Evolutionary conservation across 2,888 invertebrate species (phyloP), one percentile per base, ranked within the genome.

Genomic region (Cerceris ruficornis): DNA sequence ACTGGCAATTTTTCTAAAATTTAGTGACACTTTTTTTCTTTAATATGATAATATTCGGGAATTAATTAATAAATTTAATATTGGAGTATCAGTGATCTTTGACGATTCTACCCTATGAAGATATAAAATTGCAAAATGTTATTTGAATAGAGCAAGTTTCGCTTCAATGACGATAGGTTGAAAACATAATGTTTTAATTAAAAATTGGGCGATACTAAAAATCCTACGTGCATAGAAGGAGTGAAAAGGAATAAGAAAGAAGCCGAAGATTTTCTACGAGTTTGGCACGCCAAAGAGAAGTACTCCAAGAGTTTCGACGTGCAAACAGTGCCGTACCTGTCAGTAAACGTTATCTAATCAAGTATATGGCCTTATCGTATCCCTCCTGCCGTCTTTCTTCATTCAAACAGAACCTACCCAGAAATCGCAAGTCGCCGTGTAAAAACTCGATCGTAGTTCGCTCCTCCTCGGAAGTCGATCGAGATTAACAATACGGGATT

Each of bases 301-400:
- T 14, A n/a, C 6, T 15, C 13, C 14, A 41, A 7, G 50, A 55
- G 55, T 72, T 75, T 65, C 69, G 55, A 72, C 78, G 61, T 14
- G 79, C 75, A 60, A 84, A 82, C 80, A 82, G 72, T 69, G 77
- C 77, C 80, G 50, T 84, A 84, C 77, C 78, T 82, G 82, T 72
- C 75, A 64, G 58, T 57, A 60, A 15, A 28, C 55, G 75, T 83
- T 86, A 86, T 86, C 86, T 86, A 86, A 86, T 86, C 87, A 61
- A 65, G 60, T 42, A 13, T 49, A 15, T 15, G 13, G 71, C 42
- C 76, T 85, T 86, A 86, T 86, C 86, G 14, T 46, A 14, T 2
- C 55, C 71, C 61, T 62, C 28, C 50, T 66, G 11, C 57, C 69
- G 65, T 59, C 66, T 66, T 71, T 64, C 61, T 71, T 69, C 74